Conservation (phyloP, 2,888 invertebrate species). For the Elysia crispata region DNA sequence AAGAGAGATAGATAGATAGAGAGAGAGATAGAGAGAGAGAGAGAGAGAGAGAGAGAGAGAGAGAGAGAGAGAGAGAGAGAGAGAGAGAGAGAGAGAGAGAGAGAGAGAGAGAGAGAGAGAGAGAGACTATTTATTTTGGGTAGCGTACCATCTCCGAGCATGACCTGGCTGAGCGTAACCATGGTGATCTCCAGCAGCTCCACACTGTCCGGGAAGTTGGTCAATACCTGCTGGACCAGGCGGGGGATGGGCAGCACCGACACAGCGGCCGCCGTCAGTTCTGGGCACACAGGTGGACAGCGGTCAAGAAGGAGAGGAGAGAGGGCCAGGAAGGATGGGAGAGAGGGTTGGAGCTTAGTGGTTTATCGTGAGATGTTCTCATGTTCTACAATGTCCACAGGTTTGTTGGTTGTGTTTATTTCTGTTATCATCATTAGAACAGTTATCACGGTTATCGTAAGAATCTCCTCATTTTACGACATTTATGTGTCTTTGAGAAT, state of each 20-base stretch:
- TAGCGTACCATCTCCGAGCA: conserved; percentile 37
- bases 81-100: conserved; percentile 34
- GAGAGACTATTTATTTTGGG: conserved; percentile 28
- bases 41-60: conserved; percentile 6
- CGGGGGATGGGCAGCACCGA: conserved; percentile 38
- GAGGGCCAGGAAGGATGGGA: not conserved
- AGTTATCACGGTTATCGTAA: too few species aligned
- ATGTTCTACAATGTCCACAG: too few species aligned
- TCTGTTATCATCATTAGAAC: too few species aligned
- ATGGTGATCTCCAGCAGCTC: conserved; percentile 63
- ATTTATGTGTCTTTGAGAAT: too few species aligned
- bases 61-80: conserved; percentile 27
- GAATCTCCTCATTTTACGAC: too few species aligned
- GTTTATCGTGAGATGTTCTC: too few species aligned
- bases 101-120: conserved; percentile 31
- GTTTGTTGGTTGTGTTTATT: too few species aligned
- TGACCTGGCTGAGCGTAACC: conserved; percentile 56
- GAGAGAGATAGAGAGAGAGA: conserved; percentile 23
- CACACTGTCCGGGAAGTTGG: conserved; percentile 57
- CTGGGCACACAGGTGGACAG: conserved; percentile 7
- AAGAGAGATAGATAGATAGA: conserved; percentile 24
- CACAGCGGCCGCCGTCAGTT: conserved; percentile 47
- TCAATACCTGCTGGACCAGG: conserved; percentile 51
- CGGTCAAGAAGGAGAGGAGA: not conserved
- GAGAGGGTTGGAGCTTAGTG: not conserved